Base-by-base conservation (phyloP, 2,113 vertebrate species). In the Chionomys nivalis region DNA sequence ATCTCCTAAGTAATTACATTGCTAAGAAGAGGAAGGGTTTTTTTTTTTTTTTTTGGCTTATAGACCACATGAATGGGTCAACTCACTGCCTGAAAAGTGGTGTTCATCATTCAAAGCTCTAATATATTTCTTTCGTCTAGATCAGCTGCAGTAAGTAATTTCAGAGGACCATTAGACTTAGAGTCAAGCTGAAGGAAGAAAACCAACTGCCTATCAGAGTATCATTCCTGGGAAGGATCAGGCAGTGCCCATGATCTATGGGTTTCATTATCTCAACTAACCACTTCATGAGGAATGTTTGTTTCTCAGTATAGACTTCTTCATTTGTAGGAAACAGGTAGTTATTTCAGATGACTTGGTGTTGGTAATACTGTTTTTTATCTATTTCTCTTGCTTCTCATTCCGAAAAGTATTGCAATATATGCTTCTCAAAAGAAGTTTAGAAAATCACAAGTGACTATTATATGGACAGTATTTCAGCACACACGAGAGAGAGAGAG, bases 11-110 rank as follows among this genome's bases (percentile, higher is more conserved):
- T 93, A 66, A 97, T 96, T 96, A 68, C 66, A 87, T 52, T 47
- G 47, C 87, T 95, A 82, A 94, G 91, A 73, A 42, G 72, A 92
- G 55, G 89, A 76, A 31, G 65, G 82, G 21, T 49, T 49, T 49
- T 49, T n/a, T n/a, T n/a, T n/a, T n/a, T 33, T 72, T 75, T 87
- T 75, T 75, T 94, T 96, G 91, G 97, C 95, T 65, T 58, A 44
- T 26, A 63, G 23, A 75, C 58, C 23, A 8, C 87, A 52, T 9
- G 55, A 65, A 70, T 90, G 42, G 91, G 93, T 94, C 94, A 96
- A 52, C 17, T 85, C n/a, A 70, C 77, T 91, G 91, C 90, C 77
- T 65, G 68, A 87, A 85, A 91, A 68, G 65, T 83, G 65, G 42
- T 65, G n/a, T 47, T 89, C 93, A 70, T 94, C 92, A 44, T 23